phyloP scores from a whole-genome alignment of 2,113 vertebrate genomes.

The Mirounga angustirostris region DNA sequence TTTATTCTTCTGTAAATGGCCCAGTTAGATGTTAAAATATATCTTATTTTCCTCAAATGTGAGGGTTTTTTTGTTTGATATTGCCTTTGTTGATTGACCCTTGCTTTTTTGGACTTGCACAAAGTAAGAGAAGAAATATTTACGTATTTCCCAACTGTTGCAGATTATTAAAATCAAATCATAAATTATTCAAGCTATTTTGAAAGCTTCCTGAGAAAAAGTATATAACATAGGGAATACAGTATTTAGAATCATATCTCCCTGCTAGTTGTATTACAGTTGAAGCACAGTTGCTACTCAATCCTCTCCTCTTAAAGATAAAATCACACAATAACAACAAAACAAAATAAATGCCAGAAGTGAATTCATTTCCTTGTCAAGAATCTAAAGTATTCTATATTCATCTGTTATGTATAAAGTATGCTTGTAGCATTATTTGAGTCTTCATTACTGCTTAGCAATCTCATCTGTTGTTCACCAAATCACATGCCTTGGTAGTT shows the following conservation, averaged over 20 bases:
- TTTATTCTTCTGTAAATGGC: conserved; percentile 61
- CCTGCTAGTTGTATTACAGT: neutral
- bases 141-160: conserved; percentile 48
- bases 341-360: conserved; percentile 50
- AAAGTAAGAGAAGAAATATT: conserved; percentile 50
- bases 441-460: conserved; percentile 9
- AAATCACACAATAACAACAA: conserved; percentile 11
- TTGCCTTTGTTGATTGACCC: neutral
- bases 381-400: conserved; percentile 1
- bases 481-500: neutral
- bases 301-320: conserved; percentile 29
- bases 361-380: conserved; percentile 19
- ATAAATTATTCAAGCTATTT: conserved; percentile 73
- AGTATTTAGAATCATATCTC: conserved; percentile 42
- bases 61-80: conserved; percentile 7
- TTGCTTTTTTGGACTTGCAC: conserved; percentile 49
- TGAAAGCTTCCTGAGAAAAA: conserved; percentile 53
- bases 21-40: conserved; percentile 46
- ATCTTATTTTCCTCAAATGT: conserved; percentile 41
- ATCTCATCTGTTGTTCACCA: neutral
- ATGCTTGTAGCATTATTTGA: neutral
- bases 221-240: conserved; percentile 31
- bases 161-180: conserved; percentile 47
- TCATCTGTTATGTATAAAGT: neutral
- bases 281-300: conserved; percentile 41